Base-by-base conservation (phyloP, 1,140 invertebrate species). In the Glossosoma conforme region DNA sequence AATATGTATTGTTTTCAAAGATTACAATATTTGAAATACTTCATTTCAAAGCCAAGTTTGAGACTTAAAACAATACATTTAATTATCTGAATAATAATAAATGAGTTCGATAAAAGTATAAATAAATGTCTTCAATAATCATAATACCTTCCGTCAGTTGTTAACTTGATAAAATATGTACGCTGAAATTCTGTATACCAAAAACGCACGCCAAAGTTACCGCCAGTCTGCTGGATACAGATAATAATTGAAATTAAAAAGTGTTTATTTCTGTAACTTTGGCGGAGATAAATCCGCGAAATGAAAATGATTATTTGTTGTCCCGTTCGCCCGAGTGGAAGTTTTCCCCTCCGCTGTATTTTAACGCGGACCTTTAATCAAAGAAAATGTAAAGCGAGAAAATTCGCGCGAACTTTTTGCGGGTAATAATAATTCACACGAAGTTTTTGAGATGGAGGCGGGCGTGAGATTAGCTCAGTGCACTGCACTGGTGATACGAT, bases 161-260 rank as follows among this genome's bases (percentile, higher is more conserved):
- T n/a, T n/a, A n/a, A n/a, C n/a, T n/a, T n/a, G n/a, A n/a, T n/a
- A n/a, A n/a, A n/a, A n/a, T n/a, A n/a, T n/a, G n/a, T n/a, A n/a
- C n/a, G n/a, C n/a, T n/a, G n/a, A n/a, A n/a, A n/a, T n/a, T n/a
- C n/a, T n/a, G n/a, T n/a, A n/a, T n/a, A n/a, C n/a, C n/a, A n/a
- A n/a, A n/a, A n/a, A n/a, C n/a, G n/a, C n/a, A n/a, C n/a, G n/a
- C n/a, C n/a, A n/a, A n/a, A n/a, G n/a, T n/a, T n/a, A n/a, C n/a
- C n/a, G n/a, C n/a, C n/a, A n/a, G n/a, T n/a, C n/a, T n/a, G n/a
- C n/a, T n/a, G n/a, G n/a, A n/a, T n/a, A n/a, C n/a, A n/a, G n/a
- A n/a, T n/a, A n/a, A 38, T 17, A 38, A 38, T 38, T 38, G 36
- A 17, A 38, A 38, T 17, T 17, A 18, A 38, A 38, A 11, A n/a